Conservation (phyloP, 2,113 vertebrate species). For the Stigmatopora nigra region DNA sequence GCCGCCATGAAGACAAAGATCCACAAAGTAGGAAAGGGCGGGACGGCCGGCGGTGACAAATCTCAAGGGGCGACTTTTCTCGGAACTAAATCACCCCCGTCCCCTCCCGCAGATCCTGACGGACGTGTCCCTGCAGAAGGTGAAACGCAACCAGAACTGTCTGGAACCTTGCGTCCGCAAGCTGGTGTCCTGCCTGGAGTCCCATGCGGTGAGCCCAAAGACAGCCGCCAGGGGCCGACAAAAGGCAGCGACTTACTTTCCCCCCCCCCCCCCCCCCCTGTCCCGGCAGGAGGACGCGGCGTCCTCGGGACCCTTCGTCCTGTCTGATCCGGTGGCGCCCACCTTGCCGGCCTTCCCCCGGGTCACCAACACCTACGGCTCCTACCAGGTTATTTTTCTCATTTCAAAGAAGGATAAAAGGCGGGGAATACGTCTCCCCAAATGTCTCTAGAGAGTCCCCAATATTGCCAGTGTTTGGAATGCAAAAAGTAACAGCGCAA, state of each 20-base stretch:
- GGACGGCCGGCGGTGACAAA: no score
- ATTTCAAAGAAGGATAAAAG: no score
- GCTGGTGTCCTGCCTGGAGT: conserved; percentile 93
- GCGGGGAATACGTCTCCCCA: no score
- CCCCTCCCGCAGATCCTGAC: conserved; percentile 79
- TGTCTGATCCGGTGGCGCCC: conserved; percentile 82
- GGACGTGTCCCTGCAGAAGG: conserved; percentile 95
- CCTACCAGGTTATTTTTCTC: conserved; percentile 71
- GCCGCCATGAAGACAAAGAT: conserved; percentile 90
- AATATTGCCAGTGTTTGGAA: no score
- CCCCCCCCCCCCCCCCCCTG: no score
- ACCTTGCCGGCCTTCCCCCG: conserved; percentile 85
- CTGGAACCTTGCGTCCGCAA: conserved; percentile 95
- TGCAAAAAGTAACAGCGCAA: no score
- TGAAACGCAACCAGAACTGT: conserved; percentile 97
- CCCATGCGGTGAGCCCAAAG: conserved; percentile 78
- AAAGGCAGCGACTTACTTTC: no score
- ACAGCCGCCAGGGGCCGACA: background rate
- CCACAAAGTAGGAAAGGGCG: conserved; percentile 69
- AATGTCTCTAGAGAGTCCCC: no score
- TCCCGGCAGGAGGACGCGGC: conserved; percentile 79
- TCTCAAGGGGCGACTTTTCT: no score
- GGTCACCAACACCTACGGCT: conserved; percentile 91
- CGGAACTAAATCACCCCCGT: background rate
- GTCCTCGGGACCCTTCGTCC: conserved; percentile 75